Percentiles rank a stretch among this genome's conserved stretches.
phyloP scores from a whole-genome alignment of 2,797 vertebrate genomes.

The Chelidonichthys spinosus region DNA sequence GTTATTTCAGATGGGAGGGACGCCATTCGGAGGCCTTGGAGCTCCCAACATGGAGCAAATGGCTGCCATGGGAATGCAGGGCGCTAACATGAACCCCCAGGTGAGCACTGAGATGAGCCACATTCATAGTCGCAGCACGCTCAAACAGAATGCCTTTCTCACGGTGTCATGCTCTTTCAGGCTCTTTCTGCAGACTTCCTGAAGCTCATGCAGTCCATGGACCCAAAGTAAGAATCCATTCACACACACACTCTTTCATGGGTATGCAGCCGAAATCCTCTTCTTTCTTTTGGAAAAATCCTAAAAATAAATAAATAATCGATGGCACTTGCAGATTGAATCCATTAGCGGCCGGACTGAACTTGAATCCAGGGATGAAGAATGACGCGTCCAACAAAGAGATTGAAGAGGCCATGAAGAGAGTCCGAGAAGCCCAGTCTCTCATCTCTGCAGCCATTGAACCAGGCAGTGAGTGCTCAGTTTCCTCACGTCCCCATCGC shows the following conservation, averaged over 20 bases:
- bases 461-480: conserved; percentile 88
- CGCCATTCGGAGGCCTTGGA: conserved; percentile 92
- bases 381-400: conserved; percentile 96
- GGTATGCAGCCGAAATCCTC: not conserved
- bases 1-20: conserved; percentile 90
- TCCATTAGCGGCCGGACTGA: conserved; percentile 92
- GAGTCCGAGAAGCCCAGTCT: conserved; percentile 97
- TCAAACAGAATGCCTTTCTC: rapidly evolving
- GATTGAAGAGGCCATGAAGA: conserved; percentile 99
- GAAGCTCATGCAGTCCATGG: conserved; percentile 98
- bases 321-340: conserved; percentile 87
- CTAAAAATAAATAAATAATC: conserved; percentile 25
- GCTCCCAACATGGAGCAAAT: conserved; percentile 95
- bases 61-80: conserved; percentile 94
- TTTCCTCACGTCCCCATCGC: not conserved
- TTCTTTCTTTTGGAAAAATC: not conserved
- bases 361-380: conserved; percentile 91
- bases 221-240: conserved; percentile 92
- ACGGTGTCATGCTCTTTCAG: conserved; percentile 67
- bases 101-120: conserved; percentile 66
- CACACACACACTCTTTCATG: not conserved
- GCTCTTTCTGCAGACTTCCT: conserved; percentile 96
- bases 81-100: conserved; percentile 95
- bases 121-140: not conserved
- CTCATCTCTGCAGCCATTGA: conserved; percentile 98